These are phyloP conservation scores for Ephydatia muelleri DNA, from an alignment of 37 sponge, comb jelly and placozoan species.

Conservation along the genomic window DNA sequence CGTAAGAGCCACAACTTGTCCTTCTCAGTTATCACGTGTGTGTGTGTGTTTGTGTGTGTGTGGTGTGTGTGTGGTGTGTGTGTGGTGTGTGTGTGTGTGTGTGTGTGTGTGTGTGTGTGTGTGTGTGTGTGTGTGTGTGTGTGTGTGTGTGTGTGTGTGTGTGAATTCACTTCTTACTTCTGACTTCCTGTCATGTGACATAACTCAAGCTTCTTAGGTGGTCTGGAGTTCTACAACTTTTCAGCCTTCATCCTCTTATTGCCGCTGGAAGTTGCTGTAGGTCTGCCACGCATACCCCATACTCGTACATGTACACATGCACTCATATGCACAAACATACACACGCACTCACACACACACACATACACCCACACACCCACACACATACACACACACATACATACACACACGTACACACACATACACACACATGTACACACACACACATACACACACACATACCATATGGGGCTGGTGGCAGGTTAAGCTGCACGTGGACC, in stretches of 20 bases:
- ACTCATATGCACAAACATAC: too few relatives aligned
- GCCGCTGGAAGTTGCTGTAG: neutral
- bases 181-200: neutral
- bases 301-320: too few relatives aligned
- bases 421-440: too few relatives aligned
- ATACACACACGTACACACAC: too few relatives aligned
- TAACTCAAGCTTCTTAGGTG: neutral
- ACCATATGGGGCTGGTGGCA: neutral
- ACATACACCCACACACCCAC: too few relatives aligned
- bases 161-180: too few relatives aligned
- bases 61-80: too few relatives aligned
- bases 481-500: neutral
- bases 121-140: neutral
- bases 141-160: neutral
- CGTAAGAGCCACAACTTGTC: neutral
- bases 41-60: neutral
- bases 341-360: too few relatives aligned
- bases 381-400: too few relatives aligned
- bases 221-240: conserved; percentile 11
- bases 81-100: neutral
- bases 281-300: neutral
- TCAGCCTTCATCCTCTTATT: neutral
- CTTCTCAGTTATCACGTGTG: neutral
- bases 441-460: too few relatives aligned
- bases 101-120: neutral